phyloP scores from a whole-genome alignment of 1,140 invertebrate species.

The Brachionus sp. region DNA sequence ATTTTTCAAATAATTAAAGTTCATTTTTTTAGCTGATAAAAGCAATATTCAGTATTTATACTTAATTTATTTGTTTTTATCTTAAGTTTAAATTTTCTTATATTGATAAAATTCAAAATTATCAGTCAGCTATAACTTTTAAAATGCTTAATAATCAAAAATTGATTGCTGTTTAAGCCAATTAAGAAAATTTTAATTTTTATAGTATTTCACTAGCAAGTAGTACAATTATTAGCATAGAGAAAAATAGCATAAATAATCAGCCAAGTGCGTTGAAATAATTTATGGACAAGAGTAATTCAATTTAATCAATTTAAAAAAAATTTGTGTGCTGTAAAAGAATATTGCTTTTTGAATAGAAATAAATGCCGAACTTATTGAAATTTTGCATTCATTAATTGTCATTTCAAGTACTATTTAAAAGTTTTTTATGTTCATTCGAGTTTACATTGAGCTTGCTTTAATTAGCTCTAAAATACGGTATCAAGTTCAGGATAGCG shows the following conservation, averaged over 20 bases:
- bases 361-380: neutral
- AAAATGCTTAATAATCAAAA: neutral
- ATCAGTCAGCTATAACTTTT: neutral
- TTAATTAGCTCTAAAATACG: neutral
- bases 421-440: neutral
- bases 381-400: neutral
- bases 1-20: neutral
- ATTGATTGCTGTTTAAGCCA: neutral
- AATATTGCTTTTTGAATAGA: neutral
- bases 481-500: neutral
- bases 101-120: neutral
- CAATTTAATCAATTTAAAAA: neutral
- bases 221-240: neutral
- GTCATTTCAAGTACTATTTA: neutral
- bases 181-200: neutral
- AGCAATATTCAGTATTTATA: neutral
- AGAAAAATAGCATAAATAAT: neutral
- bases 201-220: neutral
- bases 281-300: constrained; percentile 1
- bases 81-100: neutral
- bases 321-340: neutral
- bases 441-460: neutral
- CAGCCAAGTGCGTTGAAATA: neutral
- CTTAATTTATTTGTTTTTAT: neutral
- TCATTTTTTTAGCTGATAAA: neutral